Evolutionary conservation across 2,113 vertebrate genomes (phyloP).

Genomic region (Psophia crepitans): DNA sequence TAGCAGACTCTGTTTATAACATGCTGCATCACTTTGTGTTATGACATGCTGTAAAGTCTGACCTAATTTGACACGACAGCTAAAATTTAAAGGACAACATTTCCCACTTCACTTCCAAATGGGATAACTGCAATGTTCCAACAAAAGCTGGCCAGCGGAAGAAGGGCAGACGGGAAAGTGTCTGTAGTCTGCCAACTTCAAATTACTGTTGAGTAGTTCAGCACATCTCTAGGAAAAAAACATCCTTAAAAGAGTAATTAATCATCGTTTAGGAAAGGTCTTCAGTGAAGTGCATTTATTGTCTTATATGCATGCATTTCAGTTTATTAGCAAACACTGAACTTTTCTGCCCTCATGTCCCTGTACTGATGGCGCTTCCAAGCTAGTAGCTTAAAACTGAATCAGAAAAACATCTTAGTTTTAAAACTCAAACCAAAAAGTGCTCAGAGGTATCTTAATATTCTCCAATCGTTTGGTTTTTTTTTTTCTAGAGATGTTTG

Average conservation of each 20-base stretch:
- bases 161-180: constrained; percentile 52
- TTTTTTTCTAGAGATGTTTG: neutral
- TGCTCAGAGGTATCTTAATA: neutral
- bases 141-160: constrained; percentile 50
- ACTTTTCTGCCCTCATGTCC: neutral
- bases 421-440: neutral
- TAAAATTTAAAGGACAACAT: constrained; percentile 64
- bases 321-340: constrained; percentile 1
- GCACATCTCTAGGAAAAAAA: constrained; percentile 36
- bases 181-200: constrained; percentile 65
- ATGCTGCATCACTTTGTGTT: constrained; percentile 45
- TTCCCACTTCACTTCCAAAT: constrained; percentile 64
- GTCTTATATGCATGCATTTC: neutral
- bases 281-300: constrained; percentile 13
- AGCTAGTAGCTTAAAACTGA: neutral
- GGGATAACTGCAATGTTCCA: constrained; percentile 15
- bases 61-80: constrained; percentile 68
- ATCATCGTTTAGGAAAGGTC: constrained; percentile 56
- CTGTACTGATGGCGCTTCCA: neutral
- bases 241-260: constrained; percentile 59
- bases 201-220: constrained; percentile 59
- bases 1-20: constrained; percentile 37
- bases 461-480: neutral
- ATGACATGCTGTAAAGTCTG: constrained; percentile 39
- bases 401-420: neutral